These are phyloP conservation scores for Urocynchramus pylzowi DNA, from an alignment of 2,113 vertebrate genomes.

Conservation along the genomic window DNA sequence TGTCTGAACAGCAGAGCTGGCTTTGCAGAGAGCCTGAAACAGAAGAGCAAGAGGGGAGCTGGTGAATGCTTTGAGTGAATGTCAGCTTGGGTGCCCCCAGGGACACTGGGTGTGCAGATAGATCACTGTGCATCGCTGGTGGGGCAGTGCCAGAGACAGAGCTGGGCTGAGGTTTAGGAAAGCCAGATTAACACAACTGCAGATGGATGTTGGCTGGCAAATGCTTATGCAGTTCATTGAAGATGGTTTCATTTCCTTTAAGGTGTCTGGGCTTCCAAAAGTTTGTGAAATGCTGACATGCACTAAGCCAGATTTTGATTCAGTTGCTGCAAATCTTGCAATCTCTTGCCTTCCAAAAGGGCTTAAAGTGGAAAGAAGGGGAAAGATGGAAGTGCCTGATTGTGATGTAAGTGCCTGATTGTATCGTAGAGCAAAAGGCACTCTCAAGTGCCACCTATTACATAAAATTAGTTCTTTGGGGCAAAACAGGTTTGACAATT, in stretches of 20 bases:
- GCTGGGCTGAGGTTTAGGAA: background rate
- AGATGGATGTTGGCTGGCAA: background rate
- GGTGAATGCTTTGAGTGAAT: background rate
- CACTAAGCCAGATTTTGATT: background rate
- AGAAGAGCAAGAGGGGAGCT: background rate
- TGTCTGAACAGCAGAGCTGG: background rate
- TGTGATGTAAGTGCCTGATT: background rate
- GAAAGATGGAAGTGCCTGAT: background rate
- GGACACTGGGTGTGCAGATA: background rate
- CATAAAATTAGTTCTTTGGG: background rate
- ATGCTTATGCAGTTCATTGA: background rate
- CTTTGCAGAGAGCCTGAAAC: background rate
- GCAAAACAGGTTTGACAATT: background rate
- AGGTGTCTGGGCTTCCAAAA: background rate
- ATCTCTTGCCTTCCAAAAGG: background rate
- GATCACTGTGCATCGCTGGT: background rate
- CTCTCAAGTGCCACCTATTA: background rate
- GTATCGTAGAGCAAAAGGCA: background rate
- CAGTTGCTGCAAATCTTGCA: background rate
- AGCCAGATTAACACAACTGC: background rate
- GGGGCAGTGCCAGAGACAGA: background rate
- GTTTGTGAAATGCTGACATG: background rate
- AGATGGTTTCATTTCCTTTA: background rate
- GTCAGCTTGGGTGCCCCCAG: background rate
- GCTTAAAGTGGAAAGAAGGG: background rate